These are phyloP conservation scores for Cepphus grylle DNA, from an alignment of 2,113 vertebrate genomes.

Conservation along the genomic window DNA sequence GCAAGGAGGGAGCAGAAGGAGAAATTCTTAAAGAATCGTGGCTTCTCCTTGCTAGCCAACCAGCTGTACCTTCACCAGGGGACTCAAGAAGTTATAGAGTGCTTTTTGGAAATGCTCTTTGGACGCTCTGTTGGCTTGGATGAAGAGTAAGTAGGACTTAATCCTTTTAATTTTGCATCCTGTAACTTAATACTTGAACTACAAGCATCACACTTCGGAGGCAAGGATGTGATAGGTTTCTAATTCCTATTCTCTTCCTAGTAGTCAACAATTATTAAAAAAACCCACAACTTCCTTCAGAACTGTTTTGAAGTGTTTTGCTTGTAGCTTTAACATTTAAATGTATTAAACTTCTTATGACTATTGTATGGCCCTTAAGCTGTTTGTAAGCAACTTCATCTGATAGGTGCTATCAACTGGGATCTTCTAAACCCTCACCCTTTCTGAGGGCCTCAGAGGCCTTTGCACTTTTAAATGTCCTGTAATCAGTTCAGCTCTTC, in stretches of 20 bases:
- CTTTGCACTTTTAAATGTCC: background rate
- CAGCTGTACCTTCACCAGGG: conserved; percentile 95
- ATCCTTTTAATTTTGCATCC: background rate
- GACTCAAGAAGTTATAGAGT: conserved; percentile 88
- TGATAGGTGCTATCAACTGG: background rate
- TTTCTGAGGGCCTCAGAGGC: background rate
- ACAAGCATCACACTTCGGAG: background rate
- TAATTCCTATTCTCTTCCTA: background rate
- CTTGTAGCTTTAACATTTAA: background rate
- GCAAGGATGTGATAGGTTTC: background rate
- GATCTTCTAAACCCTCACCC: background rate
- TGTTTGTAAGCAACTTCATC: background rate
- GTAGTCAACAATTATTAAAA: background rate
- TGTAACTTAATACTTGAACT: background rate
- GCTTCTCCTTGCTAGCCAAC: conserved; percentile 95
- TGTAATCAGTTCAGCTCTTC: background rate
- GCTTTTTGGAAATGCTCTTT: conserved; percentile 93
- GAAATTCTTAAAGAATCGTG: conserved; percentile 94
- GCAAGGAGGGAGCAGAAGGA: conserved; percentile 95
- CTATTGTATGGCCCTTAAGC: background rate
- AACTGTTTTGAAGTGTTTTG: background rate
- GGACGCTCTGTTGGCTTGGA: conserved; percentile 85
- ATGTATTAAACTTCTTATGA: background rate
- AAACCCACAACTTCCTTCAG: background rate
- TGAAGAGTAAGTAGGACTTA: conserved; percentile 85